These are phyloP conservation scores for Plagodis dolabraria DNA, from an alignment of 2,888 invertebrate genomes.

Conservation along the genomic window DNA sequence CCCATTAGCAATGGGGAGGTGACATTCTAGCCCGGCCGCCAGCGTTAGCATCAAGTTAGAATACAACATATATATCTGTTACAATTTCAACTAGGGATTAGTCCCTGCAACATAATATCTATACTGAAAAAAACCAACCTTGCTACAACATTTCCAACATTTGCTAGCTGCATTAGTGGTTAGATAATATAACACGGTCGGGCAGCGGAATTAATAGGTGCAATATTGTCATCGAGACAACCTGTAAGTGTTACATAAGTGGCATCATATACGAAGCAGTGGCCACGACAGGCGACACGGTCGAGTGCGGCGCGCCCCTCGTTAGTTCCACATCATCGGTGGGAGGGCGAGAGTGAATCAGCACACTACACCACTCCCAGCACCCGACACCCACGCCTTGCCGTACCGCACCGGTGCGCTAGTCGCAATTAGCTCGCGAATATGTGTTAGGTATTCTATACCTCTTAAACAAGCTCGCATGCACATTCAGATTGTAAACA, in stretches of 20 bases:
- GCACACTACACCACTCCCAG: constrained; percentile 54
- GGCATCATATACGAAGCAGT: constrained; percentile 44
- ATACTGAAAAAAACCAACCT: constrained; percentile 7
- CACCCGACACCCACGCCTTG: constrained; percentile 40
- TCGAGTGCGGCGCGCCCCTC: constrained; percentile 53
- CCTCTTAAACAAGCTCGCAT: constrained; percentile 28
- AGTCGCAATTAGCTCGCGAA: constrained; percentile 39
- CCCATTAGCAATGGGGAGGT: too few relatives aligned
- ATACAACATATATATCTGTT: too few relatives aligned
- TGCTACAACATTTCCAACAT: constrained; percentile 27
- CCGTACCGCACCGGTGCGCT: constrained; percentile 11
- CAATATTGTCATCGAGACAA: constrained; percentile 35
- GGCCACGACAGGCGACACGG: constrained; percentile 70
- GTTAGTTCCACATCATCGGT: constrained; percentile 67
- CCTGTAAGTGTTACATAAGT: constrained; percentile 51
- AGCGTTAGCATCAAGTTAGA: too few relatives aligned
- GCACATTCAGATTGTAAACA: constrained; percentile 33
- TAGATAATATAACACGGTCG: constrained; percentile 35
- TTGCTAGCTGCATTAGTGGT: constrained; percentile 22
- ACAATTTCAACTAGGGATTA: too few relatives aligned
- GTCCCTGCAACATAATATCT: too few relatives aligned
- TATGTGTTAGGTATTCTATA: constrained; percentile 6
- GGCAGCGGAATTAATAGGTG: constrained; percentile 34
- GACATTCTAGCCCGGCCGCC: too few relatives aligned
- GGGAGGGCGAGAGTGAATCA: constrained; percentile 74